Conservation (phyloP, 1,140 invertebrate genomes). For the Cepaea nemoralis region DNA sequence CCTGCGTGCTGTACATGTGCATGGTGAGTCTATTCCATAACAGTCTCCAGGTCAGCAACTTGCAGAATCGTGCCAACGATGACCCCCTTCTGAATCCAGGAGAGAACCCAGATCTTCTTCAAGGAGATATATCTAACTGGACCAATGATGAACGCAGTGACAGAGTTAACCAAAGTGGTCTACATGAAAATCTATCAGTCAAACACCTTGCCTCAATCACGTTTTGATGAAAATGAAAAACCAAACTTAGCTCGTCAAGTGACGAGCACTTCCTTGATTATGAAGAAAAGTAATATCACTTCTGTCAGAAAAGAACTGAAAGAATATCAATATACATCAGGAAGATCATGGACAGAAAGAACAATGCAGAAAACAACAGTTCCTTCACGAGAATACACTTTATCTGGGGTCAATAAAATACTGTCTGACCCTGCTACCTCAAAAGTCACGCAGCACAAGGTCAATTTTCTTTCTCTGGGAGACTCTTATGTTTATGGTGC, state of each 20-base stretch:
- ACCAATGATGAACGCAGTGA: background rate
- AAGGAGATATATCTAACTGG: background rate
- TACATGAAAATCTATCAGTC: background rate
- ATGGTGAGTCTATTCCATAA: background rate
- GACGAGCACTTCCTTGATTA: background rate
- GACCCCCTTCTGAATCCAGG: background rate
- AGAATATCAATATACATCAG: background rate
- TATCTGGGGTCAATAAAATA: background rate
- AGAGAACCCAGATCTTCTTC: background rate
- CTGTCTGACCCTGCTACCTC: background rate
- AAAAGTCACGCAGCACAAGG: background rate
- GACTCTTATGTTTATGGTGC: conserved; percentile 51
- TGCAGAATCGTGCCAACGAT: background rate
- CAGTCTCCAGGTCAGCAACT: background rate
- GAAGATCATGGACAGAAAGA: background rate
- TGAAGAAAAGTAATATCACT: background rate
- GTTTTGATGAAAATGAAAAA: no score
- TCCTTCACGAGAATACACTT: background rate
- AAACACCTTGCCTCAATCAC: no score
- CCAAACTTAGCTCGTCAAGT: no score
- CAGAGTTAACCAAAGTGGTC: background rate
- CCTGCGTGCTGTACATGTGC: background rate
- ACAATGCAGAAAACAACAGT: background rate
- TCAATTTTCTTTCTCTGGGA: conserved; percentile 12
- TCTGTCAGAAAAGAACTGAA: background rate